phyloP scores from a whole-genome alignment of 2,797 vertebrate genomes.

The Premnoplex brunnescens region DNA sequence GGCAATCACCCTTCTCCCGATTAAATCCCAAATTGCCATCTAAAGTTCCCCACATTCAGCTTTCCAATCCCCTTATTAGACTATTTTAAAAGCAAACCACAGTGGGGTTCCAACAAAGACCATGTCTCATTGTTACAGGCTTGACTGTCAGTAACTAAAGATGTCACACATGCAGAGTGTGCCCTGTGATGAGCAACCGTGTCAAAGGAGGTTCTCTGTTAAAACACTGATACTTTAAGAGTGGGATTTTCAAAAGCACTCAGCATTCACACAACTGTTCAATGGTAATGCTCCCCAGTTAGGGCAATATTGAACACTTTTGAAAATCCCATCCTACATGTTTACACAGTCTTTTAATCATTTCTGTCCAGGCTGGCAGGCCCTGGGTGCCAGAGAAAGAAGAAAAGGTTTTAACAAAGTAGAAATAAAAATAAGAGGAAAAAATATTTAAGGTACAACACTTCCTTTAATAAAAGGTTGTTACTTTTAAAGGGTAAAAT shows the following conservation, averaged over 20 bases:
- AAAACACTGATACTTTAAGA: slow-evolving; percentile 69
- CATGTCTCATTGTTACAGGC: slow-evolving; percentile 59
- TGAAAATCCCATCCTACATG: slow-evolving; percentile 69
- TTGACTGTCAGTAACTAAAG: slow-evolving; percentile 64
- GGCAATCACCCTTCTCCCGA: slow-evolving; percentile 62
- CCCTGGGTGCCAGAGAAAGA: slow-evolving; percentile 32
- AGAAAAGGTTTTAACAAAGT: slow-evolving; percentile 60
- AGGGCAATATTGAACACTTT: slow-evolving; percentile 63
- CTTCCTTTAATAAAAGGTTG: slow-evolving; percentile 23
- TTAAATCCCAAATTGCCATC: slow-evolving; percentile 61
- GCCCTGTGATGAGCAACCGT: slow-evolving; percentile 59
- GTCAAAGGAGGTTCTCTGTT: slow-evolving; percentile 64
- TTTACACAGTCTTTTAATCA: slow-evolving; percentile 70
- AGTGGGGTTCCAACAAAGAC: slow-evolving; percentile 57
- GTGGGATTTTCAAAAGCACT: slow-evolving; percentile 67
- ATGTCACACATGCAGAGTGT: slow-evolving; percentile 67
- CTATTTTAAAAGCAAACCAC: slow-evolving; percentile 57
- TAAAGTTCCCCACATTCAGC: slow-evolving; percentile 58
- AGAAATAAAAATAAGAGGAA: slow-evolving; percentile 54
- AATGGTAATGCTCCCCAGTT: slow-evolving; percentile 54
- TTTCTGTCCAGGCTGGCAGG: slow-evolving; percentile 60
- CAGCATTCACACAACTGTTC: slow-evolving; percentile 62
- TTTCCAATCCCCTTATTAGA: slow-evolving; percentile 68
- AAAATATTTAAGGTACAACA: slow-evolving; percentile 24
- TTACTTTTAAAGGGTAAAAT: slow-evolving; percentile 13